Conservation (phyloP, 1,140 invertebrate genomes). For the Sycobia sp. region DNA sequence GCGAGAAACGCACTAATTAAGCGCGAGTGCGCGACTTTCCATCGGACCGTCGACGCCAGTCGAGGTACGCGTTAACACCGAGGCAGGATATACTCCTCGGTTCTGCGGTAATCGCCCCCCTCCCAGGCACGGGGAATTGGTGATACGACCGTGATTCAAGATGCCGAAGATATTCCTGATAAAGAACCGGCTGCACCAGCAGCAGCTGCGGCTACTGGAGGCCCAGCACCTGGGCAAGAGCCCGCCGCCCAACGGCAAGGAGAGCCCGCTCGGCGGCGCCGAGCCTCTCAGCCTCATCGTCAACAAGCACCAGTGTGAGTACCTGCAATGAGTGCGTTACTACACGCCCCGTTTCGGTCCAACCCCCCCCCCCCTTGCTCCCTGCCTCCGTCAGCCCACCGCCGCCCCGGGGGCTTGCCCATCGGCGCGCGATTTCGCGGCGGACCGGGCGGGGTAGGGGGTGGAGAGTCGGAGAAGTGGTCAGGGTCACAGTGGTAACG, state of each 20-base stretch:
- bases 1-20: too few species aligned
- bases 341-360: neutral
- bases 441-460: too few species aligned
- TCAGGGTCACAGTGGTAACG: too few species aligned
- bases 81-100: too few species aligned
- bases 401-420: too few species aligned
- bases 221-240: slow-evolving; percentile 69
- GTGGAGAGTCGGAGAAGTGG: too few species aligned
- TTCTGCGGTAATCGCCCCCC: too few species aligned
- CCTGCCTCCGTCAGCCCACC: too few species aligned
- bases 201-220: slow-evolving; percentile 77
- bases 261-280: slow-evolving; percentile 51
- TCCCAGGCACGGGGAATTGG: neutral
- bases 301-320: slow-evolving; percentile 61
- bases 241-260: slow-evolving; percentile 52
- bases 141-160: slow-evolving; percentile 37
- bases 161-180: slow-evolving; percentile 92
- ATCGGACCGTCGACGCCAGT: too few species aligned
- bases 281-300: slow-evolving; percentile 61
- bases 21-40: too few species aligned
- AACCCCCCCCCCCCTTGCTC: neutral
- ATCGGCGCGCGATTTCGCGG: too few species aligned
- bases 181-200: slow-evolving; percentile 85
- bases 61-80: too few species aligned
- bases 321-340: neutral